phyloP scores from a whole-genome alignment of 2,888 invertebrate genomes.

The Idaea aversata region DNA sequence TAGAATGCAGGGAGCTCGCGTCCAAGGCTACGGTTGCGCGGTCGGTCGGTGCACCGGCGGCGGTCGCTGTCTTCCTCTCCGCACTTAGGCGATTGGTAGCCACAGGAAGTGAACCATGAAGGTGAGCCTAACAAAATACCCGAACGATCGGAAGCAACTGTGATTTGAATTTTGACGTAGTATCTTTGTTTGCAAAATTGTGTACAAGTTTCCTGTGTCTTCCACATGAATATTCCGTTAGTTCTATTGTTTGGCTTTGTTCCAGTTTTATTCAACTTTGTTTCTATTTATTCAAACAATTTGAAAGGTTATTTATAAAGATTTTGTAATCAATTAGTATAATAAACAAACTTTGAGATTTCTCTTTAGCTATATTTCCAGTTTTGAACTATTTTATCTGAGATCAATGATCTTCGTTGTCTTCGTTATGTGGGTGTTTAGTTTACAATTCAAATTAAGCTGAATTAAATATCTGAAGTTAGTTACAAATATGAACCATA shows the following conservation, averaged over 20 bases:
- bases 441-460: conserved; percentile 13
- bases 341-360: background rate
- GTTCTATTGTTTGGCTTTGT: conserved; percentile 13
- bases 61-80: conserved; percentile 66
- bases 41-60: conserved; percentile 75
- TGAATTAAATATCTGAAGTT: conserved; percentile 7
- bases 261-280: background rate
- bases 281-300: background rate
- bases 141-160: conserved; percentile 69
- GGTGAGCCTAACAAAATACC: conserved; percentile 65
- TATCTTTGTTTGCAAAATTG: conserved; percentile 53
- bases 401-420: conserved; percentile 10
- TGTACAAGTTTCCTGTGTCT: conserved; percentile 47
- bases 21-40: conserved; percentile 71
- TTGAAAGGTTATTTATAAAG: background rate
- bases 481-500: conserved; percentile 10
- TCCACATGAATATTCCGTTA: conserved; percentile 28
- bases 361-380: background rate
- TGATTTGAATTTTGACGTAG: conserved; percentile 65
- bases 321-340: background rate
- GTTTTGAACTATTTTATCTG: conserved; percentile 5
- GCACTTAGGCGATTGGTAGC: conserved; percentile 57
- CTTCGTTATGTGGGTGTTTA: conserved; percentile 13
- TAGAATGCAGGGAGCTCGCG: conserved; percentile 78
- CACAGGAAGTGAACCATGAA: conserved; percentile 71